A percentile compares a stretch with the other conserved stretches of the same genome.
Evolutionary conservation across 2,113 vertebrate species (phyloP).

Genomic region (Tyrannus savana): DNA sequence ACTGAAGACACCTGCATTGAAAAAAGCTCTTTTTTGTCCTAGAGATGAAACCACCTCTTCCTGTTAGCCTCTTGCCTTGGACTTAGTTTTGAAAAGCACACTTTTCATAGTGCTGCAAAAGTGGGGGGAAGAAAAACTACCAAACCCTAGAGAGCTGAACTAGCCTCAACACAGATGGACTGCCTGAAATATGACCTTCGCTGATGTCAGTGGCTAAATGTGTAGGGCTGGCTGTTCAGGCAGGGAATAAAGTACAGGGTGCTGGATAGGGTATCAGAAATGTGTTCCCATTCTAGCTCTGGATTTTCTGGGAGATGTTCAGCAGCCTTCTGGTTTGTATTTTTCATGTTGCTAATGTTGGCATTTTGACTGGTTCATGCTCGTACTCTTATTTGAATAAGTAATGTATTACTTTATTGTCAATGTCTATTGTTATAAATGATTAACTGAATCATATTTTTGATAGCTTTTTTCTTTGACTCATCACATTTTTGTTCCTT

Average conservation of each 20-base stretch:
- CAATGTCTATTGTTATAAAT: background rate
- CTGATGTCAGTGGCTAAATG: background rate
- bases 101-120: background rate
- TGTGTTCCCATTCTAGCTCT: background rate
- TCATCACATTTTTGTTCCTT: background rate
- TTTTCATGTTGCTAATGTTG: background rate
- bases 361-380: background rate
- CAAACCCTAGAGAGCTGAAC: background rate
- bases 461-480: background rate
- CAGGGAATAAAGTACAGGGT: background rate
- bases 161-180: background rate
- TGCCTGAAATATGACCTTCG: fast-evolving
- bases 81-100: background rate
- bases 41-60: background rate
- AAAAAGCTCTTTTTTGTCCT: background rate
- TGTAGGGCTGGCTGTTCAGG: background rate
- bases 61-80: background rate
- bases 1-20: background rate
- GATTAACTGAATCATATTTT: background rate
- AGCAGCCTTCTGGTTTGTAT: background rate
- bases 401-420: background rate
- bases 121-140: too few species aligned
- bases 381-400: background rate
- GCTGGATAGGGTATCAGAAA: background rate
- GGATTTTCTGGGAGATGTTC: background rate